phyloP scores from a whole-genome alignment of 64 coral and sea anemone genomes.

The Actinia tenebrosa region DNA sequence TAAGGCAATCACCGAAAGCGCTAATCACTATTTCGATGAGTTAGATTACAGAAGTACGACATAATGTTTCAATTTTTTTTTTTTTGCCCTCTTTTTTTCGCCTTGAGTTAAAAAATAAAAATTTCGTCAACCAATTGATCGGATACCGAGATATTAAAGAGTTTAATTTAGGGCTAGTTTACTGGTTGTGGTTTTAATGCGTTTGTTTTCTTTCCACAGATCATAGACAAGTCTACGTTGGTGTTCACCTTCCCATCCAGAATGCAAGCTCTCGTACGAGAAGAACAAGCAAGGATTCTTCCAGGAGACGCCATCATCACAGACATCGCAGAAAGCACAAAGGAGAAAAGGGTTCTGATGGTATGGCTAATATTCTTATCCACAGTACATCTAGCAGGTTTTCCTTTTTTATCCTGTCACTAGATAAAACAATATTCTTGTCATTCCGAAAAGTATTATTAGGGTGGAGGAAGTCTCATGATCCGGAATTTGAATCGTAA shows the following conservation, averaged over 20 bases:
- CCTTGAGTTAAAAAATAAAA: conserved; percentile 4
- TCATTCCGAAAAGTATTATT: too few relatives aligned
- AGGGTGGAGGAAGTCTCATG: too few relatives aligned
- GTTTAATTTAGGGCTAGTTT: neutral
- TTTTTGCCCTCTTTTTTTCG: conserved; percentile 2
- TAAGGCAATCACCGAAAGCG: conserved; percentile 14
- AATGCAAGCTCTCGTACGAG: conserved; percentile 14
- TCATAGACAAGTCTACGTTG: conserved; percentile 71
- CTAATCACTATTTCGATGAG: conserved; percentile 46
- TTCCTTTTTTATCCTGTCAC: too few relatives aligned
- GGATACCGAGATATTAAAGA: neutral
- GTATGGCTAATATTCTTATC: neutral
- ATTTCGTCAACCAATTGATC: neutral
- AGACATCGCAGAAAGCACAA: conserved; percentile 35
- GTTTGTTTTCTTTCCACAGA: conserved; percentile 19
- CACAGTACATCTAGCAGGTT: too few relatives aligned
- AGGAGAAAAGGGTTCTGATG: neutral
- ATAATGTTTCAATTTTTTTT: conserved; percentile 18
- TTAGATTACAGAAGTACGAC: conserved; percentile 64
- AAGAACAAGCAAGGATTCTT: neutral
- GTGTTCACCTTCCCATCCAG: conserved; percentile 67
- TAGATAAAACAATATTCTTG: too few relatives aligned
- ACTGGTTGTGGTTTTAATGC: neutral
- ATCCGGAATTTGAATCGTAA: too few relatives aligned
- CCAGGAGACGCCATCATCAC: conserved; percentile 33